phyloP scores from a whole-genome alignment of 2,797 vertebrate species.

The Xenops minutus region DNA sequence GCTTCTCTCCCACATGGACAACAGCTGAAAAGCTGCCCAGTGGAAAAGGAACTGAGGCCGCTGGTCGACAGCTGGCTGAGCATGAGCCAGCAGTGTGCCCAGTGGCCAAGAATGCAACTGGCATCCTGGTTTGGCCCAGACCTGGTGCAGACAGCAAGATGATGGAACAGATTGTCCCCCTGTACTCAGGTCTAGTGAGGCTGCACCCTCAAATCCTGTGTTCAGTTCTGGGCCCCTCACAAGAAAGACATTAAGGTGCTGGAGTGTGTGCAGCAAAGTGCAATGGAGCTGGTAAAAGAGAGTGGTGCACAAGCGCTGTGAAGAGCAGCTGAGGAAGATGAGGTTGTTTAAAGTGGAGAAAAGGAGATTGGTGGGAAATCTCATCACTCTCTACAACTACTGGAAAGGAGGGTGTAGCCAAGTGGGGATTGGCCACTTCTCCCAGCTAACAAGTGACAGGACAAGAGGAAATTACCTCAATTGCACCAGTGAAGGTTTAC shows the following conservation, averaged over 20 bases:
- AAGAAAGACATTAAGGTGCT: not conserved
- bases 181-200: not conserved
- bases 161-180: fast-evolving
- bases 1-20: too few relatives aligned
- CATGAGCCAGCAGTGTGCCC: too few relatives aligned
- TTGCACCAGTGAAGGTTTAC: not conserved
- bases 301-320: not conserved
- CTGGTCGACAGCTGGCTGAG: not conserved
- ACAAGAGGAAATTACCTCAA: not conserved
- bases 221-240: too few relatives aligned
- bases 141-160: not conserved
- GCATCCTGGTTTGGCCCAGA: not conserved
- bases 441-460: not conserved
- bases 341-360: not conserved
- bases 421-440: not conserved
- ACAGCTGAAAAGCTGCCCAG: too few relatives aligned
- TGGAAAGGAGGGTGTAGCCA: not conserved
- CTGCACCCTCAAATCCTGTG: fast-evolving
- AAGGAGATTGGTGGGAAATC: not conserved
- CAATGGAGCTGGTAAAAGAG: not conserved
- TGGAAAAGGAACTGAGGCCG: fast-evolving
- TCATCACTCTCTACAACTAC: not conserved
- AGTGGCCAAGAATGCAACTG: not conserved
- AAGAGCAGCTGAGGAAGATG: not conserved
- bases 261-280: not conserved